A percentile compares a stretch with the other conserved stretches of the same genome.
Conservation (phyloP, 2,113 vertebrate species). For the Numida meleagris region DNA sequence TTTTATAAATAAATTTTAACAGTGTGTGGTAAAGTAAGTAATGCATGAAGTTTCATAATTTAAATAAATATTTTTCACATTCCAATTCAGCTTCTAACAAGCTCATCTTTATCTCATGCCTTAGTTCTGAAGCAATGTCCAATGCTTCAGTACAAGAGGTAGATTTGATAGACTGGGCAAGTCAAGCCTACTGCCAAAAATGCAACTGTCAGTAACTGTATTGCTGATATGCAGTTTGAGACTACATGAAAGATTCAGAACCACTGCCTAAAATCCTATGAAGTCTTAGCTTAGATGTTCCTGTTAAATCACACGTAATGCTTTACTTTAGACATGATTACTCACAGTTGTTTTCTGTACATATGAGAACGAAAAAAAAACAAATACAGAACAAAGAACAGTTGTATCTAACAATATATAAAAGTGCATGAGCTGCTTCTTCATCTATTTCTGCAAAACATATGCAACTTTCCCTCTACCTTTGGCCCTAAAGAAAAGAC, state of each 20-base stretch:
- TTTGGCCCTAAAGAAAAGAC: slow-evolving; percentile 50
- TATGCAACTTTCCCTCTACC: slow-evolving; percentile 28
- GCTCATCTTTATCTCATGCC: slow-evolving; percentile 71
- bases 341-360: slow-evolving; percentile 69
- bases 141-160: slow-evolving; percentile 79
- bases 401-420: slow-evolving; percentile 62
- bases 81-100: slow-evolving; percentile 77
- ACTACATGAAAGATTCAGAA: slow-evolving; percentile 70
- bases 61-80: slow-evolving; percentile 81
- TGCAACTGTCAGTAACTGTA: slow-evolving; percentile 64
- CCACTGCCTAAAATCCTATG: slow-evolving; percentile 57
- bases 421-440: slow-evolving; percentile 74
- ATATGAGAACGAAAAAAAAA: slow-evolving; percentile 66
- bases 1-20: slow-evolving; percentile 74
- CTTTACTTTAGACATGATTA: slow-evolving; percentile 46
- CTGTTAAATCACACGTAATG: slow-evolving; percentile 71
- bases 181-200: slow-evolving; percentile 74
- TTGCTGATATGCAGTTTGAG: slow-evolving; percentile 70
- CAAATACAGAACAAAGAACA: slow-evolving; percentile 67
- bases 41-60: slow-evolving; percentile 76
- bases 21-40: slow-evolving; percentile 66
- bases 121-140: slow-evolving; percentile 69
- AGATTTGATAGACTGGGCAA: slow-evolving; percentile 74
- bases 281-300: slow-evolving; percentile 66
- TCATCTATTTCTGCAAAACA: slow-evolving; percentile 69